These are phyloP conservation scores for Balaenoptera acutorostrata DNA, from an alignment of 2,113 vertebrate genomes.

Conservation along the genomic window DNA sequence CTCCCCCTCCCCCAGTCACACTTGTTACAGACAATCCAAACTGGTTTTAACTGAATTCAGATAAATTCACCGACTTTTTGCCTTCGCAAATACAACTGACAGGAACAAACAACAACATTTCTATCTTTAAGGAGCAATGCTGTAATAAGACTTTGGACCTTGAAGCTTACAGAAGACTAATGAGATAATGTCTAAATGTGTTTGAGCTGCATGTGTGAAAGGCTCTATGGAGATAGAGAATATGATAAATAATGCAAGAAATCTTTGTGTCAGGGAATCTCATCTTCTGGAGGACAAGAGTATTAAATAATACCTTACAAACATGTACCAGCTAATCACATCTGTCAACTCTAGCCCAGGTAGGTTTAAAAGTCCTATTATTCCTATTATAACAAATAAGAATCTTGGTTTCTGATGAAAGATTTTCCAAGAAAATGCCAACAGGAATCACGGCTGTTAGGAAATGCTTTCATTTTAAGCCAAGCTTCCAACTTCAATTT, in stretches of 20 bases:
- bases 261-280: background rate
- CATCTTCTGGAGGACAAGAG: constrained; percentile 19
- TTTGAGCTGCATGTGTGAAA: constrained; percentile 36
- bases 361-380: constrained; percentile 31
- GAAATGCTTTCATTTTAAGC: background rate
- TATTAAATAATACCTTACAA: constrained; percentile 39
- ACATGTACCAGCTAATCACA: background rate
- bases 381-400: background rate
- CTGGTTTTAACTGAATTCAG: background rate
- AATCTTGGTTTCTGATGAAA: constrained; percentile 35
- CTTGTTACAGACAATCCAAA: background rate
- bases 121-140: constrained; percentile 10
- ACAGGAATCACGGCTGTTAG: background rate
- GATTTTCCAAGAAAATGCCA: constrained; percentile 45
- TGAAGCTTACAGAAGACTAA: constrained; percentile 45
- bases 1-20: background rate
- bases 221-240: constrained; percentile 9
- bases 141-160: constrained; percentile 35
- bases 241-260: constrained; percentile 46
- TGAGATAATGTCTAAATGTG: constrained; percentile 56
- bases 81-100: constrained; percentile 36
- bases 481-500: constrained; percentile 39
- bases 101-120: constrained; percentile 25
- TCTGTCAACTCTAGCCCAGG: background rate
- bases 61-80: background rate